Conservation (phyloP, 2,797 vertebrate genomes). For the Bryconaethiops microstoma region DNA sequence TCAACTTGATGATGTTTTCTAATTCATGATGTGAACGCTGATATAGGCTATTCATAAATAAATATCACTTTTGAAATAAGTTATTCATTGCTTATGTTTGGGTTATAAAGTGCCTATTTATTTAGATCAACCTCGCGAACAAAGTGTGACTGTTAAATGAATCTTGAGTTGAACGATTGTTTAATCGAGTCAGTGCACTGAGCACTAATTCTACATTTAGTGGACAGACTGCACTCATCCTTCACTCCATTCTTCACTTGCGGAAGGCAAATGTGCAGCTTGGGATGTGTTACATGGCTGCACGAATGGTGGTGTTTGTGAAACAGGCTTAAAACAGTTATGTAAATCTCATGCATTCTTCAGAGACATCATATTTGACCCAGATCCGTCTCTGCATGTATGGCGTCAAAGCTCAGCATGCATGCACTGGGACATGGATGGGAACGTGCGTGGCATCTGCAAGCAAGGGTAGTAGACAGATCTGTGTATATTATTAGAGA, state of each 20-base stretch:
- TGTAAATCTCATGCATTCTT: not conserved
- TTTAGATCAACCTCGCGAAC: too few relatives aligned
- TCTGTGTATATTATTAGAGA: not conserved
- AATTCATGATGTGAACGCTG: not conserved
- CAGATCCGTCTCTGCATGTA: conserved; percentile 23
- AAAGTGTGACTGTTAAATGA: not conserved
- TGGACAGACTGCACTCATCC: conserved; percentile 13
- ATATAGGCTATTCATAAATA: not conserved
- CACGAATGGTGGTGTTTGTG: not conserved
- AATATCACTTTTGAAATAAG: not conserved
- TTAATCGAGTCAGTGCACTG: not conserved
- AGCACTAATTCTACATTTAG: conserved; percentile 2
- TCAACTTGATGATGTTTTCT: too few relatives aligned
- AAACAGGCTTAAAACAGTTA: conserved; percentile 6
- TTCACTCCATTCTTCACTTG: conserved; percentile 1
- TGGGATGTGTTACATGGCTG: not conserved
- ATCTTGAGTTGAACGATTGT: too few relatives aligned
- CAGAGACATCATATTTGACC: conserved; percentile 32
- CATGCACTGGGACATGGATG: conserved; percentile 13
- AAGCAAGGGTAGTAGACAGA: not conserved
- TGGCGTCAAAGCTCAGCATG: not conserved
- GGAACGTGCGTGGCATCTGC: not conserved
- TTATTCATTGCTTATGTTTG: not conserved
- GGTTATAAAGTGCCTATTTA: not conserved
- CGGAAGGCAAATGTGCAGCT: not conserved